Evolutionary conservation across 2,888 invertebrate species (phyloP).

Genomic region (Muscina levida): DNA sequence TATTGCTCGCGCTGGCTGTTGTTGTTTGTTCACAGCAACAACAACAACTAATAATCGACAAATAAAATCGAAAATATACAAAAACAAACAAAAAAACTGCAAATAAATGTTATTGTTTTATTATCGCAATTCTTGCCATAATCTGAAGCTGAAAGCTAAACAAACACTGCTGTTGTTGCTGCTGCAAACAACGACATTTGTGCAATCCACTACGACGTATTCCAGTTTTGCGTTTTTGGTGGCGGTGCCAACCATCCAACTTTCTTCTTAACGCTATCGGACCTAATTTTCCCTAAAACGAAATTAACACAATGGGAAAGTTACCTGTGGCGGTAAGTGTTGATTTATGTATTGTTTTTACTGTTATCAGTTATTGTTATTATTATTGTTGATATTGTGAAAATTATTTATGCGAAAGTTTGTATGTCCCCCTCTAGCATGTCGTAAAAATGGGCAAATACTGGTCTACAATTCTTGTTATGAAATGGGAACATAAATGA

Average conservation of each 20-base stretch:
- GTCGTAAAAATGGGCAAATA: too few relatives aligned
- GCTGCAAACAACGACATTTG: neutral
- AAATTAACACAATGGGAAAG: conserved; percentile 61
- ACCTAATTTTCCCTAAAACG: neutral
- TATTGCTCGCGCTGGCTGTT: neutral
- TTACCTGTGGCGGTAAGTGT: conserved; percentile 58
- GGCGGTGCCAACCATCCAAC: too few relatives aligned
- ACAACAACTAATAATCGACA: neutral
- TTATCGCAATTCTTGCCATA: neutral
- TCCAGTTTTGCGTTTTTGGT: too few relatives aligned
- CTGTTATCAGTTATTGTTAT: conserved; percentile 19
- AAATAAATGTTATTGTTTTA: conserved; percentile 3
- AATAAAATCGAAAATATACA: conserved; percentile 3
- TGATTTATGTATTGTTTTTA: conserved; percentile 2
- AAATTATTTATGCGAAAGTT: conserved; percentile 26
- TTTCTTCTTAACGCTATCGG: too few relatives aligned
- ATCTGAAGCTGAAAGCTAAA: conserved; percentile 6
- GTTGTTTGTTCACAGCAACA: neutral
- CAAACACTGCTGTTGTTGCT: conserved; percentile 12
- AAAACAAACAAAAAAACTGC: neutral
- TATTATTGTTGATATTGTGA: too few relatives aligned
- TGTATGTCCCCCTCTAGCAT: neutral
- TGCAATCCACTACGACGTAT: too few relatives aligned
- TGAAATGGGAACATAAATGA: too few relatives aligned
- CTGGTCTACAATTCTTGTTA: too few relatives aligned